These are phyloP conservation scores for Campoletis sonorensis DNA, from an alignment of 1,140 invertebrate genomes.

Conservation along the genomic window DNA sequence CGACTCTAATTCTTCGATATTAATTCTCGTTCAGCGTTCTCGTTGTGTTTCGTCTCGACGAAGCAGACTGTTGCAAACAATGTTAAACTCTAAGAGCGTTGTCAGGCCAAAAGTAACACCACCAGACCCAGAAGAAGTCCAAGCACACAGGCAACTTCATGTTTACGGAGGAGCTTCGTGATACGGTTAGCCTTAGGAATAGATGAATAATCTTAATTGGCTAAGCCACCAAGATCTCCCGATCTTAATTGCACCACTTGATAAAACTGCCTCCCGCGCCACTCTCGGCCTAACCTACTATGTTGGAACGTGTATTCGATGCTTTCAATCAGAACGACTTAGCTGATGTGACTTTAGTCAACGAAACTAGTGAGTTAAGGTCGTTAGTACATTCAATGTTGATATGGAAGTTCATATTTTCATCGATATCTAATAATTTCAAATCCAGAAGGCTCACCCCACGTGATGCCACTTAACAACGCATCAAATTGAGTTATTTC, in stretches of 20 bases:
- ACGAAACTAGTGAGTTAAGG: not conserved
- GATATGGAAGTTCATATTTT: too few relatives aligned
- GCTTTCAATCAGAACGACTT: not conserved
- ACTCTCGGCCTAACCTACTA: not conserved
- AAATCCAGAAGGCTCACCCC: too few relatives aligned
- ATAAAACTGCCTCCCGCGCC: conserved; percentile 51
- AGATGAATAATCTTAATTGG: conserved; percentile 69
- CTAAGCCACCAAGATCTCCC: conserved; percentile 55
- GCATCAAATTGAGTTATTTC: too few relatives aligned
- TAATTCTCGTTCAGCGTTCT: too few relatives aligned
- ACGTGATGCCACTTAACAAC: too few relatives aligned
- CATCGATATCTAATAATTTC: too few relatives aligned
- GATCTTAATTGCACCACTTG: conserved; percentile 65
- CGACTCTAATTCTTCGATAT: too few relatives aligned
- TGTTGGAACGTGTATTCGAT: not conserved
- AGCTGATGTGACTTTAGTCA: not conserved
- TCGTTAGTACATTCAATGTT: not conserved
- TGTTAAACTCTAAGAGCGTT: not conserved
- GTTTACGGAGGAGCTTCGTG: conserved; percentile 36
- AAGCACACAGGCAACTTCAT: conserved; percentile 19
- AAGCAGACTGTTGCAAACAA: not conserved
- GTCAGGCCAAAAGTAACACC: not conserved
- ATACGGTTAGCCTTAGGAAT: conserved; percentile 48
- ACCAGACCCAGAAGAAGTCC: not conserved
- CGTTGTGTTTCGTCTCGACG: too few relatives aligned